phyloP scores from a whole-genome alignment of 2,888 invertebrate species.

The Petrophora chlorosata region DNA sequence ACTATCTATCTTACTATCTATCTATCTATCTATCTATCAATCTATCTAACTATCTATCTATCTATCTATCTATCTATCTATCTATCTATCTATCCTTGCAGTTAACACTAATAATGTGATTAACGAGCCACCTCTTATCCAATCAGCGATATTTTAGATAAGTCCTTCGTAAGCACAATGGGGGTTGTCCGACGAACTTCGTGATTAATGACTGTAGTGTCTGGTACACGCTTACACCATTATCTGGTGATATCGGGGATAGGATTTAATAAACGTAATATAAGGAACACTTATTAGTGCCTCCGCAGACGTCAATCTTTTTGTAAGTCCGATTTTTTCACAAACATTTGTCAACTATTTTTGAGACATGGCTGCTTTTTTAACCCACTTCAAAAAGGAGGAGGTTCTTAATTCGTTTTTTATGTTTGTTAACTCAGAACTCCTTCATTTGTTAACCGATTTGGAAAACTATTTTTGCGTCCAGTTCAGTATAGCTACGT shows the following conservation, averaged over 20 bases:
- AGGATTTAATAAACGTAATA: conserved; percentile 12
- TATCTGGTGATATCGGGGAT: conserved; percentile 35
- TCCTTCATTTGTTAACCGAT: too few relatives aligned
- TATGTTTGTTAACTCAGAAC: too few relatives aligned
- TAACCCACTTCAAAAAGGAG: too few relatives aligned
- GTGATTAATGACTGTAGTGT: conserved; percentile 50
- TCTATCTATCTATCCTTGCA: not conserved
- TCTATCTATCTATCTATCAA: too few relatives aligned
- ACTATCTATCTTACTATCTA: too few relatives aligned
- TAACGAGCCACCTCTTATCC: conserved; percentile 14
- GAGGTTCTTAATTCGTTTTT: too few relatives aligned
- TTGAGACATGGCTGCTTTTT: too few relatives aligned
- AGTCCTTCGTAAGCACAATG: conserved; percentile 31
- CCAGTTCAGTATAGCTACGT: too few relatives aligned
- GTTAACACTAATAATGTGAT: conserved; percentile 7
- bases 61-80: not conserved
- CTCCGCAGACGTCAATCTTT: not conserved
- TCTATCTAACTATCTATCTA: too few relatives aligned
- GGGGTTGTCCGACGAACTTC: conserved; percentile 43
- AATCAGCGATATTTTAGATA: conserved; percentile 25
- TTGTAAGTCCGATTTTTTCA: not conserved
- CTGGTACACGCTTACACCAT: conserved; percentile 47
- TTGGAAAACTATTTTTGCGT: too few relatives aligned
- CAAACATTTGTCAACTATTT: too few relatives aligned
- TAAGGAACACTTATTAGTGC: not conserved